phyloP scores from a whole-genome alignment of 2,113 vertebrate species.

The Sylvilagus bachmani region DNA sequence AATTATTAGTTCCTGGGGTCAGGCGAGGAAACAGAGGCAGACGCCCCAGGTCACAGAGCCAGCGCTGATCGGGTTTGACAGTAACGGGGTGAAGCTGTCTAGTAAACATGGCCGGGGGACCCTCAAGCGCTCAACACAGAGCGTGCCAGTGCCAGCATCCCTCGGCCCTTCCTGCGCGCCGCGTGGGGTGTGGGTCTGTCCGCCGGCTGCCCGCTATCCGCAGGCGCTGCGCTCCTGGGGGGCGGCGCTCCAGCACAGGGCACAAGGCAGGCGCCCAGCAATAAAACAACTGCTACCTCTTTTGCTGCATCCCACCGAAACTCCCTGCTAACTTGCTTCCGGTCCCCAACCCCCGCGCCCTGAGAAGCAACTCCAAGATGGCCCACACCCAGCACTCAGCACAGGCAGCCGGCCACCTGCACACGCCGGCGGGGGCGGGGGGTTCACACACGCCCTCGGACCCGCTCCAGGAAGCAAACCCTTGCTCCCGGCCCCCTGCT shows the following conservation, averaged over 20 bases:
- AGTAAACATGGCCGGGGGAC: not conserved
- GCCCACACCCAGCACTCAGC: not conserved
- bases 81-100: not conserved
- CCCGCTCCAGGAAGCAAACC: slow-evolving; percentile 56
- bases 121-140: not conserved
- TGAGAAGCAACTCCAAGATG: slow-evolving; percentile 15
- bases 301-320: not conserved
- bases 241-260: not conserved
- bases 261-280: not conserved
- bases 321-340: not conserved
- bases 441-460: not conserved
- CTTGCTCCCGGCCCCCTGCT: slow-evolving; percentile 27
- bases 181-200: not conserved
- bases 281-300: not conserved
- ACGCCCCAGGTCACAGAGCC: not conserved
- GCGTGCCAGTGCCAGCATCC: not conserved
- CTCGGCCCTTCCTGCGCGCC: not conserved
- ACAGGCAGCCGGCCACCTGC: not conserved
- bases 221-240: not conserved
- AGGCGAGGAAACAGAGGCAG: slow-evolving; percentile 44
- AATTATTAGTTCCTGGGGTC: not conserved
- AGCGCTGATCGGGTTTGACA: not conserved
- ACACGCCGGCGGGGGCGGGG: rapidly evolving
- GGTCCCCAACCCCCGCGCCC: rapidly evolving
- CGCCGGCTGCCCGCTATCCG: not conserved